Base-by-base conservation (phyloP, 2,888 invertebrate genomes). In the Chloromyia formosa region DNA sequence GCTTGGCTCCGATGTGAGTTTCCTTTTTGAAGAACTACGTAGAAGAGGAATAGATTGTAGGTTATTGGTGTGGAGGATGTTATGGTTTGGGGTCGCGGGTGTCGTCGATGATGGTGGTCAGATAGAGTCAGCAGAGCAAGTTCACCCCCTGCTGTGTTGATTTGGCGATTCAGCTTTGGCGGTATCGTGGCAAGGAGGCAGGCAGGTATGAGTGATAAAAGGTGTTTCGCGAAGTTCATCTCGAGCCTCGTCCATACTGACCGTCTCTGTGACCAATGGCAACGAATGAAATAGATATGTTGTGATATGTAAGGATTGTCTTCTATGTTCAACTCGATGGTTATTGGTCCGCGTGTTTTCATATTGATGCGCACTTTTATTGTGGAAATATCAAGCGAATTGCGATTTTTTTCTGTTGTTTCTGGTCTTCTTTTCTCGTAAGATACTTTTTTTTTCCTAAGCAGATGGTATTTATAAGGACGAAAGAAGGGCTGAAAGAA, bases 311-410 rank as follows among this genome's bases (percentile, higher is more conserved):
- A 79, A 78, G 75, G 77, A 77, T 75, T 77, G 77, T 77, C 78
- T 79, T 78, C 78, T 78, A 78, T 79, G 77, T 79, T 77, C 78
- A 78, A 75, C 77, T 79, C 77, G 78, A 79, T 76, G 79, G 78
- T 78, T 79, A 79, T 79, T 79, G 79, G 79, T 78, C 78, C 77
- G 77, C 75, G 60, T 69, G 69, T 60, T 71, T 71, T 71, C 71
- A 71, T 71, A 56, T 66, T 66, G 66, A 66, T 66, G 66, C 66
- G 66, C 66, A 66, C 66, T 66, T 66, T 66, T 66, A 66, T 66
- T 23, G 66, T 22, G 40, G 18, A 66, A 49, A 66, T 35, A 66
- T 66, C 66, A 66, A 49, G 20, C 20, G 42, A 56, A 27, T 23
- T 35, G 27, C 27, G 40, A 9, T 71, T 71, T 71, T 53, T 58